Evolutionary conservation across 2,888 invertebrate genomes (phyloP), one percentile per base, ranked within the genome.

Genomic region (Troides oblongomaculatus): DNA sequence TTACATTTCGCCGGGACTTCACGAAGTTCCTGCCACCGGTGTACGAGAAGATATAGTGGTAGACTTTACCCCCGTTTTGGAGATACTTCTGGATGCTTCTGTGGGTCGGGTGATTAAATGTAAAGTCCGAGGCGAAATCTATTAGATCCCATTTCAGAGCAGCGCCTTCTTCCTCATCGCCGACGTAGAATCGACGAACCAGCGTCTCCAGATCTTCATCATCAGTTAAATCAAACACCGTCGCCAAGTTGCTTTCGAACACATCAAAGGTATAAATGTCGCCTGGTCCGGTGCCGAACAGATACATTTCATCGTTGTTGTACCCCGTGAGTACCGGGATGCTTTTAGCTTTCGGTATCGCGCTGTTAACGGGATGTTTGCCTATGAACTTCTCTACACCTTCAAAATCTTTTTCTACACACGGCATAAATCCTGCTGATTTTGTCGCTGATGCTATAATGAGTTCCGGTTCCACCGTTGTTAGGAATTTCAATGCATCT

Each of bases 41-140:
- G 56, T 87, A 87, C 0, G 82, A 76, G 76, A 89, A 89, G 73
- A 86, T 72, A 43, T 88, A 89, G 21, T 83, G 82, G 65, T 77
- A 89, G 23, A 89, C 70, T 0, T 59, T 61, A 2, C 74, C 76
- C 1, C 70, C 74, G 64, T 75, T 77, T 30, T 74, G 66, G 2
- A 75, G 39, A 61, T 76, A 78, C n/a, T 71, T 72, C 10, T 72
- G 77, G 67, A 88, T 76, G 62, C 76, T 79, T 72, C 83, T 79
- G 21, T 83, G 80, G 3, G 76, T 71, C 0, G 88, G 84, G 72
- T 85, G 76, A 21, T 72, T 76, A 61, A 80, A 88, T 12, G 74
- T 74, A 10, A 78, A 81, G 74, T 89, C 89, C 0, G 87, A 83
- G 68, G 80, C 77, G 60, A 85, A 86, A 18, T 85, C 72, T 3